A percentile compares a stretch with the other conserved stretches of the same genome.
Conservation (phyloP, 2,888 invertebrate genomes). For the Tenthredo amoena region DNA sequence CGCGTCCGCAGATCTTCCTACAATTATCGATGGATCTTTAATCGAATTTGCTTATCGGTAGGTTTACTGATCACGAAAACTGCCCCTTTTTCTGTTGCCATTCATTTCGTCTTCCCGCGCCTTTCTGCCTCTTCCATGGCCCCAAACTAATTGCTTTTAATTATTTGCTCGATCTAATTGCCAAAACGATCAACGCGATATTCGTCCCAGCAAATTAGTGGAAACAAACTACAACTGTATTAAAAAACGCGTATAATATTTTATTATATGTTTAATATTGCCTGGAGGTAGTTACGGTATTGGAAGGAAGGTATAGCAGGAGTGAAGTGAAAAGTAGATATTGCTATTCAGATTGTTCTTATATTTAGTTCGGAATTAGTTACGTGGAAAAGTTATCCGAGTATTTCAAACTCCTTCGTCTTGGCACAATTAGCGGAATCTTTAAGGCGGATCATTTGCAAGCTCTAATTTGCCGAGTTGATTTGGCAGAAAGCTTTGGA, state of each 20-base stretch:
- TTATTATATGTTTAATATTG: conserved; percentile 12
- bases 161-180: conserved; percentile 33
- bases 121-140: conserved; percentile 47
- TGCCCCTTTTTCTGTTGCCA: conserved; percentile 52
- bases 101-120: conserved; percentile 29
- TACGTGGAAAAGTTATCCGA: conserved; percentile 57
- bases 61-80: conserved; percentile 30
- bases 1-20: conserved; percentile 64
- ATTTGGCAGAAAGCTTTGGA: conserved; percentile 65
- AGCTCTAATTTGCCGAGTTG: conserved; percentile 70
- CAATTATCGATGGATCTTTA: conserved; percentile 72
- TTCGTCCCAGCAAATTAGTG: background rate
- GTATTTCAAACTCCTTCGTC: conserved; percentile 51
- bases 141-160: conserved; percentile 40
- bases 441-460: conserved; percentile 73
- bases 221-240: background rate
- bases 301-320: background rate
- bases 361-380: conserved; percentile 60
- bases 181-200: background rate
- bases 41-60: conserved; percentile 59
- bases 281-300: background rate
- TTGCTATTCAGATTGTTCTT: conserved; percentile 37
- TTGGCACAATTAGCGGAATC: conserved; percentile 70
- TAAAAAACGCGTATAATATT: background rate
- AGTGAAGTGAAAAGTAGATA: conserved; percentile 21